Evolutionary conservation across 2,888 invertebrate species (phyloP).

Genomic region (Proisotoma minuta): DNA sequence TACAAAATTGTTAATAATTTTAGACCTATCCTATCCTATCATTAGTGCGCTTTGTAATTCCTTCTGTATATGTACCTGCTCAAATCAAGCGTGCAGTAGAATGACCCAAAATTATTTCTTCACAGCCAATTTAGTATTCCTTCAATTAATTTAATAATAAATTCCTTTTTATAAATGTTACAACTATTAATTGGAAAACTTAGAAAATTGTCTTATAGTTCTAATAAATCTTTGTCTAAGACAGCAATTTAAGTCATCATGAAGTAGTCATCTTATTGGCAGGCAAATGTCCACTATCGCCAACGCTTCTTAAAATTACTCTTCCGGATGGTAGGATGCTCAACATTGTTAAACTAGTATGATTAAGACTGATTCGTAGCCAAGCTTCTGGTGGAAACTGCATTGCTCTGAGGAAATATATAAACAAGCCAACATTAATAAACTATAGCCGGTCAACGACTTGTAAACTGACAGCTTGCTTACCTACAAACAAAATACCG

Average conservation of each 20-base stretch:
- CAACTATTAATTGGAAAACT: too few species aligned
- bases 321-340: slow-evolving; percentile 57
- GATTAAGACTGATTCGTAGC: slow-evolving; percentile 84
- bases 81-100: too few species aligned
- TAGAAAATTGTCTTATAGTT: too few species aligned
- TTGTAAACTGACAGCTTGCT: not conserved
- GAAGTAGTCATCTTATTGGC: slow-evolving; percentile 58
- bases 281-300: slow-evolving; percentile 88
- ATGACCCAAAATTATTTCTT: too few species aligned
- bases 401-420: slow-evolving; percentile 64
- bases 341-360: slow-evolving; percentile 90
- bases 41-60: too few species aligned
- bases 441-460: not conserved
- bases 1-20: too few species aligned
- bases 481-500: slow-evolving; percentile 87
- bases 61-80: too few species aligned
- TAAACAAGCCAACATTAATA: not conserved
- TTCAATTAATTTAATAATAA: too few species aligned
- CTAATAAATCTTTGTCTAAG: too few species aligned
- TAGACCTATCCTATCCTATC: too few species aligned
- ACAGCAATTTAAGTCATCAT: slow-evolving; percentile 7
- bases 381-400: slow-evolving; percentile 97
- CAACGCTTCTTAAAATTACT: slow-evolving; percentile 74
- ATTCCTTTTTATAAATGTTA: too few species aligned
- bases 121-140: too few species aligned